Evolutionary conservation across 2,113 vertebrate species (phyloP).

Genomic region (Nesospiza acunhae): DNA sequence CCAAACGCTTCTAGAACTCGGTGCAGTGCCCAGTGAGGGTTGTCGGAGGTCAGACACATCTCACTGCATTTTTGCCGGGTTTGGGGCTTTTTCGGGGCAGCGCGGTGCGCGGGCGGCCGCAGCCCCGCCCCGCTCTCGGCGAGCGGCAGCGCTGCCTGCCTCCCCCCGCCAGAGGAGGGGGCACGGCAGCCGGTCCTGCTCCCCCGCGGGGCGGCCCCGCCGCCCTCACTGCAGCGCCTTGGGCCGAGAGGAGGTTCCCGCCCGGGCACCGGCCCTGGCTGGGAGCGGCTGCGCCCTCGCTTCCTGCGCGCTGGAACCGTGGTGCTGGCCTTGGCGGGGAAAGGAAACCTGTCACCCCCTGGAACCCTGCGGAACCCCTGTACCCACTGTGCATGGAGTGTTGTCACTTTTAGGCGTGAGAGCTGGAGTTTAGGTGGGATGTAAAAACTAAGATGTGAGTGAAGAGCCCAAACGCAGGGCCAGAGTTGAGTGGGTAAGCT

Average conservation of each 20-base stretch:
- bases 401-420: fast-evolving
- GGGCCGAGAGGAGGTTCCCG: neutral
- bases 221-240: neutral
- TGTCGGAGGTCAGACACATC: neutral
- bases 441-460: fast-evolving
- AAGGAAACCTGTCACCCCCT: fast-evolving
- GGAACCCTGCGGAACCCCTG: fast-evolving
- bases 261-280: neutral
- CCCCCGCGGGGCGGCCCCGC: neutral
- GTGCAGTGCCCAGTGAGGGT: fast-evolving
- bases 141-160: neutral
- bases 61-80: fast-evolving
- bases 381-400: fast-evolving
- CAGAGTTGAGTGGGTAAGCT: neutral
- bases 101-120: fast-evolving
- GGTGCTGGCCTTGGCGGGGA: fast-evolving
- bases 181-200: neutral
- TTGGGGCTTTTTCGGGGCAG: fast-evolving
- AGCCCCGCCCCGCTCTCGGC: neutral
- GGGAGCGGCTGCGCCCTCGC: neutral
- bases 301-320: fast-evolving
- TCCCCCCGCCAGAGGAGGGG: neutral
- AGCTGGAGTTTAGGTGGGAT: neutral
- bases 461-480: fast-evolving
- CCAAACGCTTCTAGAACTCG: neutral